Evolutionary conservation across 2,113 vertebrate species (phyloP).

Genomic region (Salvelinus alpinus): DNA sequence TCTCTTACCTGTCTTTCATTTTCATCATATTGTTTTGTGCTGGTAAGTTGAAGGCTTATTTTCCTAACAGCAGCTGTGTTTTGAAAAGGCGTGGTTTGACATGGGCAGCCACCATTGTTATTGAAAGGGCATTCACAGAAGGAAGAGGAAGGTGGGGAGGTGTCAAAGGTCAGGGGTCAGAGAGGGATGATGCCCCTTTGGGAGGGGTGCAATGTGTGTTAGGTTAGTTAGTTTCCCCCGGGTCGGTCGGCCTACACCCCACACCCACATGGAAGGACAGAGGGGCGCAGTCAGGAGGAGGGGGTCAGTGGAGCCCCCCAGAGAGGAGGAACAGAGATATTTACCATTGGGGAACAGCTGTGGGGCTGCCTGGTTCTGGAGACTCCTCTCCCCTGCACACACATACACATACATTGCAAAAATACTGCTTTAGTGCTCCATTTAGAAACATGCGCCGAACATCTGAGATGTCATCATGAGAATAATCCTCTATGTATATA

Average conservation of each 20-base stretch:
- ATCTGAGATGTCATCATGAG: slow-evolving; percentile 30
- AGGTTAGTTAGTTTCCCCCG: background rate
- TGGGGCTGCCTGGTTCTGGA: slow-evolving; percentile 86
- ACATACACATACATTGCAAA: slow-evolving; percentile 81
- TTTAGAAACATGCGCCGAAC: slow-evolving; percentile 38
- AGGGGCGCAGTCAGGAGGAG: slow-evolving; percentile 44
- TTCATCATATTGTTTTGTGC: background rate
- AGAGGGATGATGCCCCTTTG: slow-evolving; percentile 57
- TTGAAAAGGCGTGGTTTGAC: slow-evolving; percentile 62
- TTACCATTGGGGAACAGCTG: slow-evolving; percentile 98
- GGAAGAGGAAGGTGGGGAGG: slow-evolving; percentile 54
- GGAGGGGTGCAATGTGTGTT: slow-evolving; percentile 24
- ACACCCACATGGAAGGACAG: slow-evolving; percentile 18
- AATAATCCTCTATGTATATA: background rate
- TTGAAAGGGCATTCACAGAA: slow-evolving; percentile 69
- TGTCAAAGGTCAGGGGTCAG: slow-evolving; percentile 55
- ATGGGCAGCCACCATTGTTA: slow-evolving; percentile 53
- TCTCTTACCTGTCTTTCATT: slow-evolving; percentile 18
- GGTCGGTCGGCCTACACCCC: background rate
- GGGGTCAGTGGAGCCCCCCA: slow-evolving; percentile 36
- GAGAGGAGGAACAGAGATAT: slow-evolving; percentile 82
- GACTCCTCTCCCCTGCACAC: slow-evolving; percentile 93
- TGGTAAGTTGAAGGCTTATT: background rate
- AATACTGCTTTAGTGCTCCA: slow-evolving; percentile 81
- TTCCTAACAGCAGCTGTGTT: slow-evolving; percentile 61